A percentile compares a stretch with the other conserved stretches of the same genome.
Evolutionary conservation across 1,140 invertebrate genomes (phyloP).

Genomic region (Macrostomum lignano): DNA sequence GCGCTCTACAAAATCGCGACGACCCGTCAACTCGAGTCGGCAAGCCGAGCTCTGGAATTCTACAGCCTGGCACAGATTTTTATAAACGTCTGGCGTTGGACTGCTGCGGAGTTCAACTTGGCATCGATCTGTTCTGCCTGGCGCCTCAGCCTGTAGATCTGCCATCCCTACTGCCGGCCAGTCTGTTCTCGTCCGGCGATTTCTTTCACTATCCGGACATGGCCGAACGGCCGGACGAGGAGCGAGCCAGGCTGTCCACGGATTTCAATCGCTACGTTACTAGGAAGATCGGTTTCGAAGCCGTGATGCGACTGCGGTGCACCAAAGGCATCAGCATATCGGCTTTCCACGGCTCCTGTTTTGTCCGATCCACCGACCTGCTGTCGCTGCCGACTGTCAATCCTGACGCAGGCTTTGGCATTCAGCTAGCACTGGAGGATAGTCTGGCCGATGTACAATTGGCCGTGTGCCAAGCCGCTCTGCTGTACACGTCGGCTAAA

Average conservation of each 20-base stretch:
- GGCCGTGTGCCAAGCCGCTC: slow-evolving; percentile 82
- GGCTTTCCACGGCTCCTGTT: slow-evolving; percentile 97
- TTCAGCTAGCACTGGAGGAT: slow-evolving; percentile 83
- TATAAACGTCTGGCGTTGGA: slow-evolving; percentile 84
- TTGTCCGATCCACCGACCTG: slow-evolving; percentile 83
- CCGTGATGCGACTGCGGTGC: slow-evolving; percentile 83
- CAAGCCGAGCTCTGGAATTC: slow-evolving; percentile 33
- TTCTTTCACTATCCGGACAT: slow-evolving; percentile 5
- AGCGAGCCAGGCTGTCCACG: slow-evolving; percentile 44
- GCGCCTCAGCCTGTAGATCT: slow-evolving; percentile 74
- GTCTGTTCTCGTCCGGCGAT: slow-evolving; percentile 12
- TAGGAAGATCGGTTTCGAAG: slow-evolving; percentile 89
- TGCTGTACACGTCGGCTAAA: slow-evolving; percentile 88
- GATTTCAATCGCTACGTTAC: slow-evolving; percentile 62
- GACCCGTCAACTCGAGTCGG: slow-evolving; percentile 49
- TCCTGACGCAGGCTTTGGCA: slow-evolving; percentile 83
- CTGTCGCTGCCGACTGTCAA: slow-evolving; percentile 83
- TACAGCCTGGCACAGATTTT: slow-evolving; percentile 83
- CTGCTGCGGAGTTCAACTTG: slow-evolving; percentile 76
- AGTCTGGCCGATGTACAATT: slow-evolving; percentile 49
- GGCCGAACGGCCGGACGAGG: too few species aligned
- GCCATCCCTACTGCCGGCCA: slow-evolving; percentile 39
- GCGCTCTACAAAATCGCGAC: slow-evolving; percentile 50
- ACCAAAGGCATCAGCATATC: slow-evolving; percentile 32
- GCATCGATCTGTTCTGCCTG: slow-evolving; percentile 72